A percentile compares a stretch with the other conserved stretches of the same genome.
phyloP scores from a whole-genome alignment of 2,797 vertebrate species.

The Chelon auratus region DNA sequence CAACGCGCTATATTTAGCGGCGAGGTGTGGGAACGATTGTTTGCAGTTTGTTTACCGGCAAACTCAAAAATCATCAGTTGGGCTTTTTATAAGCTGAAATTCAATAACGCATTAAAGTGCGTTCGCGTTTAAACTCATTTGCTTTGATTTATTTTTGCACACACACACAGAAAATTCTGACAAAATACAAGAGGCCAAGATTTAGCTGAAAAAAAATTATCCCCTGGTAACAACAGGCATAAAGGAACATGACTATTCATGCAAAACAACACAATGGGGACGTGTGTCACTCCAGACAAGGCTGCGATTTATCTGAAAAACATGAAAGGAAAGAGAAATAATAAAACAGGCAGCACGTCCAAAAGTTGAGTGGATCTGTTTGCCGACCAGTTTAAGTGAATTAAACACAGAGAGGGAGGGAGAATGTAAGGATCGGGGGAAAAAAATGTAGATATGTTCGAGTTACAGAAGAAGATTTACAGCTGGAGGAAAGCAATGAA shows the following conservation, averaged over 20 bases:
- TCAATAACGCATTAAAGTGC: not conserved
- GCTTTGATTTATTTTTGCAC: not conserved
- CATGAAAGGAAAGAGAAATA: not conserved
- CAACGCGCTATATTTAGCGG: constrained; percentile 4
- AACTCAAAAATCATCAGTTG: not conserved
- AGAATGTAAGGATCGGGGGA: too few species aligned
- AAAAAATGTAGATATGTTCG: too few species aligned
- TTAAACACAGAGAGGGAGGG: not conserved
- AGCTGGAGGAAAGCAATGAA: too few species aligned
- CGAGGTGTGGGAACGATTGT: constrained; percentile 14
- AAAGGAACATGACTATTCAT: not conserved
- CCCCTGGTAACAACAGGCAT: constrained; percentile 5
- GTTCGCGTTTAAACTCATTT: constrained; percentile 1
- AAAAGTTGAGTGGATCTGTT: not conserved
- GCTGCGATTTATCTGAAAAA: constrained; percentile 24
- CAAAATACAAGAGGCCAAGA: not conserved
- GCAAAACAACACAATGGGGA: constrained; percentile 26
- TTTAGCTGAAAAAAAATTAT: not conserved
- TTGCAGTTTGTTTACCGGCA: constrained; percentile 41
- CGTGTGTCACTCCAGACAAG: constrained; percentile 32
- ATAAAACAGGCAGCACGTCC: not conserved
- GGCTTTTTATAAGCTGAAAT: not conserved
- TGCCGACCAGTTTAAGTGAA: not conserved
- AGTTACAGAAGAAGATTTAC: too few species aligned
- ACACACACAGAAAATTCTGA: not conserved